Evolutionary conservation across 2,797 vertebrate genomes (phyloP).

Genomic region (Simalia tracyae): DNA sequence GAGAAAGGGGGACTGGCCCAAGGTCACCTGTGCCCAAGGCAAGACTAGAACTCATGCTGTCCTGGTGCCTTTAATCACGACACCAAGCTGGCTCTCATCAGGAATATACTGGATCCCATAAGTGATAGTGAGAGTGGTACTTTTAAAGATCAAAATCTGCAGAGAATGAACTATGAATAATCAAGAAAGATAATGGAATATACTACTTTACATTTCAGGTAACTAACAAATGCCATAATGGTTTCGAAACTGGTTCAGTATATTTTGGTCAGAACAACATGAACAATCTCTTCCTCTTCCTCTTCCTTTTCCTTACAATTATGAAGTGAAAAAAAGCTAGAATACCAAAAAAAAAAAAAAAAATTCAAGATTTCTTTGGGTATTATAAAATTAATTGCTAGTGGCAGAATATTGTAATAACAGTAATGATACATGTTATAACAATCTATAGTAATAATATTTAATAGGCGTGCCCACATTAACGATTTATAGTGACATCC

Average conservation of each 20-base stretch:
- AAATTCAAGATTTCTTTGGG: neutral
- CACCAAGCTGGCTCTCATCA: neutral
- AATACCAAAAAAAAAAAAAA: neutral
- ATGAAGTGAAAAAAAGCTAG: neutral
- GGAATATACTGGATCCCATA: neutral
- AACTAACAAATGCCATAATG: neutral
- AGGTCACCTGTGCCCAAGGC: neutral
- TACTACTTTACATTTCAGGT: neutral
- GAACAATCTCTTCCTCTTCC: neutral
- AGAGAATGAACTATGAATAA: constrained; percentile 5
- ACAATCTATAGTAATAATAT: neutral
- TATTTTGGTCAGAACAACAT: neutral
- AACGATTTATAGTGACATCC: neutral
- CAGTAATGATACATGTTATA: neutral
- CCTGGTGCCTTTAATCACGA: neutral
- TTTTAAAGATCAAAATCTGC: neutral
- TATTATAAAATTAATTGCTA: neutral
- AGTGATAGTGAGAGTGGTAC: neutral
- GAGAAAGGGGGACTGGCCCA: neutral
- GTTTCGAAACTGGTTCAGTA: neutral
- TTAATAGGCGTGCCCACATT: neutral
- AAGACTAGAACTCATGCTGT: neutral
- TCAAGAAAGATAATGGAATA: neutral
- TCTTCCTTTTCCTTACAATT: neutral
- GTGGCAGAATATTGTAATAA: neutral